Evolutionary conservation across 2,113 vertebrate species (phyloP).

Genomic region (Megalops atlanticus): DNA sequence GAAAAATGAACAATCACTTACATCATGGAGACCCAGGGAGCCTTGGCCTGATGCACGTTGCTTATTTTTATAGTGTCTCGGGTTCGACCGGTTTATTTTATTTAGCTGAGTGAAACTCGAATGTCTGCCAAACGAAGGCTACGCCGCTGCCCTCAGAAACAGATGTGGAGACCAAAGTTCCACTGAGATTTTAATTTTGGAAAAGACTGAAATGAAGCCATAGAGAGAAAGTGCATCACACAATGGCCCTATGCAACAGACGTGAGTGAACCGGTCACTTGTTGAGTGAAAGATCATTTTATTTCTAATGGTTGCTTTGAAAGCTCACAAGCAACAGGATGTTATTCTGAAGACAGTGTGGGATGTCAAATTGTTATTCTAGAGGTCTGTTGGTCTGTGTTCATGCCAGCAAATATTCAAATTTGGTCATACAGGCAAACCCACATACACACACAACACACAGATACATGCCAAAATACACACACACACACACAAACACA

Average conservation of each 20-base stretch:
- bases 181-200: conserved; percentile 36
- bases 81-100: conserved; percentile 66
- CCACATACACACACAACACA: too few species aligned
- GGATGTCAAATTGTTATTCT: not conserved
- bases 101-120: conserved; percentile 60
- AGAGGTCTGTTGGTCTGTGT: not conserved
- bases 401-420: not conserved
- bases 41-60: conserved; percentile 45
- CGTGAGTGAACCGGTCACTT: not conserved
- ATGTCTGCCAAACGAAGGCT: conserved; percentile 42
- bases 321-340: not conserved
- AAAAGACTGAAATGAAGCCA: conserved; percentile 45
- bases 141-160: conserved; percentile 36
- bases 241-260: conserved; percentile 47
- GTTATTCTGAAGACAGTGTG: not conserved
- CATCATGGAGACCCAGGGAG: conserved; percentile 48
- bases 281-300: too few species aligned
- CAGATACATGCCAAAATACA: too few species aligned
- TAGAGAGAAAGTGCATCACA: conserved; percentile 46
- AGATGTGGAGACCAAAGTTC: conserved; percentile 55
- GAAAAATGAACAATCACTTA: conserved; percentile 62
- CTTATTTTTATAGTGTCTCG: conserved; percentile 67
- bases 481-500: too few species aligned
- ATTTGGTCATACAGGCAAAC: too few species aligned
- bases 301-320: not conserved